Conservation (phyloP, 92 coral and sea anemone species). For the Porites divaricata region DNA sequence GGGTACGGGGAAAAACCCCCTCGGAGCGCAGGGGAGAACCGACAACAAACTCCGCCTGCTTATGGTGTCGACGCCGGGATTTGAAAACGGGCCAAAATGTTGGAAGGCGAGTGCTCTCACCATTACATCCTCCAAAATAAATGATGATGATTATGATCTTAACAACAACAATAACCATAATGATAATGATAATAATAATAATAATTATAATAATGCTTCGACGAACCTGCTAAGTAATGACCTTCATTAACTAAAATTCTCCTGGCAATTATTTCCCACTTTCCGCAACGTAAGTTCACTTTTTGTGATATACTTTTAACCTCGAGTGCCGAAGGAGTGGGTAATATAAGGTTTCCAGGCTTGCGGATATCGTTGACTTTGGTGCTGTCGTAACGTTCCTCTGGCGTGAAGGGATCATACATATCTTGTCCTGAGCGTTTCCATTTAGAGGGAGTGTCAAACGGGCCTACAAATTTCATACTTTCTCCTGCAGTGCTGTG, state of each 20-base stretch:
- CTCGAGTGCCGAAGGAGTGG: slow-evolving; percentile 64
- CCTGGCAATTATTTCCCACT: slow-evolving; percentile 64
- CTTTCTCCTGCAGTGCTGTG: slow-evolving; percentile 78
- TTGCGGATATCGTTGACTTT: slow-evolving; percentile 55
- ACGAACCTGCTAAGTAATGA: slow-evolving; percentile 65
- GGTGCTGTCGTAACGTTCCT: slow-evolving; percentile 63
- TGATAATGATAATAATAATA: no score
- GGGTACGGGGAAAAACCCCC: no score
- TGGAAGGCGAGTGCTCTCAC: no score
- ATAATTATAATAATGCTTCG: no score
- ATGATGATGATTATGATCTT: no score
- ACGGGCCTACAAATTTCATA: slow-evolving; percentile 78
- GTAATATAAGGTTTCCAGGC: slow-evolving; percentile 71
- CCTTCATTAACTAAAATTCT: slow-evolving; percentile 60
- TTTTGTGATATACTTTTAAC: slow-evolving; percentile 4
- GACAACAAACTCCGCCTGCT: no score
- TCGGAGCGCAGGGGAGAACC: no score
- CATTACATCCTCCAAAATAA: no score
- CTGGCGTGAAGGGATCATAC: slow-evolving; percentile 80
- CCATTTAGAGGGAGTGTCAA: slow-evolving; percentile 74
- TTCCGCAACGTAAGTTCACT: slow-evolving; percentile 46
- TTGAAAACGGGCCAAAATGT: no score
- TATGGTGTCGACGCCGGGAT: no score
- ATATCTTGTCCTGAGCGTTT: slow-evolving; percentile 67
- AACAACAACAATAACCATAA: no score